Evolutionary conservation across 2,888 invertebrate genomes (phyloP), one percentile per base, ranked within the genome.

Genomic region (Noctua pronuba): DNA sequence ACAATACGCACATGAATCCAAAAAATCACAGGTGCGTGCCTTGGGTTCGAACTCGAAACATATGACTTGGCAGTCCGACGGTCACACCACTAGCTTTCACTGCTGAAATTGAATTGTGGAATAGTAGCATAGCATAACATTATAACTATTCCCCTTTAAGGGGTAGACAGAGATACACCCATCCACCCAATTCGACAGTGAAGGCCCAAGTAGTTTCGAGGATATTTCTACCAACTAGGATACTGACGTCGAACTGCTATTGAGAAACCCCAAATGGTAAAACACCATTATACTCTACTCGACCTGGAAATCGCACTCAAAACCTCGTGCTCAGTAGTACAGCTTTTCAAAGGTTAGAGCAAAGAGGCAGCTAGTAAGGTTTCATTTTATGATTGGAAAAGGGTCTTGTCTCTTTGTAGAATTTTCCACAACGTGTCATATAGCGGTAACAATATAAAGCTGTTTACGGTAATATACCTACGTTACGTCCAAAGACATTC

Each of bases 381-480:
- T 60, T 31, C 31, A 69, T 55, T 83, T 68, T 24, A 49, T 13
- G n/a, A 16, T 18, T 64, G 16, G 16, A 58, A 65, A 73, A 67
- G 44, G 1, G 6, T 0, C 7, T 35, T 28, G 52, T 44, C 10
- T 41, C 18, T 44, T 38, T 31, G 11, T 24, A 16, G 3, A 70
- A 31, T 64, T 55, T 52, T 28, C 16, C 16, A 52, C 3, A 31
- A 16, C 10, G 7, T 41, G 60, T 70, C 21, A 78, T 79, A 6
- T 5, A 55, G n/a, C n/a, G 28, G 35, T 28, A 46, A 28, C 0
- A n/a, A 44, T 55, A n/a, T 24, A 11, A 24, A 21, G 16, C 16
- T 46, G 8, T 31, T 8, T 38, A 46, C n/a, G 13, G 6, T 38
- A 28, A 38, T 18, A 64, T 24, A 60, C 8, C 16, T 16, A 24